Conservation (phyloP, 2,113 vertebrate genomes). For the Phalacrocorax aristotelis region DNA sequence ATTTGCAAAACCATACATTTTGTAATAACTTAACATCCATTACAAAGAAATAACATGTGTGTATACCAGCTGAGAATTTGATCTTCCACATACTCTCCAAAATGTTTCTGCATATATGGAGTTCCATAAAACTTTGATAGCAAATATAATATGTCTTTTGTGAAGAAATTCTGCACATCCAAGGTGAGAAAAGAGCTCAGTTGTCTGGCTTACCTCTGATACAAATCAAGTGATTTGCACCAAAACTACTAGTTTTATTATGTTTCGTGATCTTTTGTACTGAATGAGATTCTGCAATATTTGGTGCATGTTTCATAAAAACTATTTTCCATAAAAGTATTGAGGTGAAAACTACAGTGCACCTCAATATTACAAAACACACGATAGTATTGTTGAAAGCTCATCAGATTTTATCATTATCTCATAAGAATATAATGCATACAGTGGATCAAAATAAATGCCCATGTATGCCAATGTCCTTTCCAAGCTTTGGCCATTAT, state of each 20-base stretch:
- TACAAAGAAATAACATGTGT: not conserved
- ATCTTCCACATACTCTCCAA: not conserved
- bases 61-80: not conserved
- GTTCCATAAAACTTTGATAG: not conserved
- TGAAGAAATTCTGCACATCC: not conserved
- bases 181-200: not conserved
- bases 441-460: not conserved
- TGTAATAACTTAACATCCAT: not conserved
- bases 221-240: not conserved
- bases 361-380: not conserved
- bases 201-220: not conserved
- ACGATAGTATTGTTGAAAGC: not conserved
- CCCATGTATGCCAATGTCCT: not conserved
- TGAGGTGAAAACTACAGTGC: not conserved
- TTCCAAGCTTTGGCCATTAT: not conserved
- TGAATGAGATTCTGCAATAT: not conserved
- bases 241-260: not conserved
- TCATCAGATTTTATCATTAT: not conserved
- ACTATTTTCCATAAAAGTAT: not conserved
- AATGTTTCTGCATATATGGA: not conserved
- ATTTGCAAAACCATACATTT: not conserved
- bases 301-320: not conserved
- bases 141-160: not conserved
- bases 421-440: not conserved
- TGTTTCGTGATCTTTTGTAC: not conserved